phyloP scores from a whole-genome alignment of 2,888 invertebrate genomes.

The Phyllotreta cruciferae region DNA sequence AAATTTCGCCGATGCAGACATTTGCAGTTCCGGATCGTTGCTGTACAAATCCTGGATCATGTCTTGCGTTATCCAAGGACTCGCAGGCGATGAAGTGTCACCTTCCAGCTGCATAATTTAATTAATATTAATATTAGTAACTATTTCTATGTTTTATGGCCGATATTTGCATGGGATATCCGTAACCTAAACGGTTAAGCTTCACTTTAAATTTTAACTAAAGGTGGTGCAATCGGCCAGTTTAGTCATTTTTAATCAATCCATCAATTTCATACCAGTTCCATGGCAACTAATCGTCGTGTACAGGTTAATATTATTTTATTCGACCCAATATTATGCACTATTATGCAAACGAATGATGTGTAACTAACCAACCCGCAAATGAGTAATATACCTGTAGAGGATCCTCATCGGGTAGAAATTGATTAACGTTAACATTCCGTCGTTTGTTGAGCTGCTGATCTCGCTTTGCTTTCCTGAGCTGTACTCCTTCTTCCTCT shows the following conservation, averaged over 20 bases:
- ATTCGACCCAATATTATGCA: not conserved
- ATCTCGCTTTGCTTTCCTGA: constrained; percentile 94
- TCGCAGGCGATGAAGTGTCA: constrained; percentile 56
- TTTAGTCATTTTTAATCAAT: too few species aligned
- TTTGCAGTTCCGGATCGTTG: constrained; percentile 77
- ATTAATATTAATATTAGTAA: too few species aligned
- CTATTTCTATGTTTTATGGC: too few species aligned
- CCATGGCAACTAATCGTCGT: too few species aligned
- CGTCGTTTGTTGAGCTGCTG: constrained; percentile 92
- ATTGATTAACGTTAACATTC: constrained; percentile 71
- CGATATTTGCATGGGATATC: too few species aligned
- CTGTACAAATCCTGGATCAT: constrained; percentile 88
- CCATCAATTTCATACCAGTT: too few species aligned
- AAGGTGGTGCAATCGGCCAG: too few species aligned
- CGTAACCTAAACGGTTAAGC: too few species aligned
- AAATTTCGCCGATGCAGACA: constrained; percentile 90
- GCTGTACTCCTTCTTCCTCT: constrained; percentile 95
- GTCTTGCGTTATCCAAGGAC: constrained; percentile 71
- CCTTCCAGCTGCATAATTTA: constrained; percentile 50
- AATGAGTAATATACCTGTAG: constrained; percentile 55
- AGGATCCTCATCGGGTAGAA: constrained; percentile 57
- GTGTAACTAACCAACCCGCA: not conserved
- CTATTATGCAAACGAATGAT: not conserved
- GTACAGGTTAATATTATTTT: not conserved
- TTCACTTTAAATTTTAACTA: too few species aligned